Evolutionary conservation across 2,888 invertebrate genomes (phyloP).

Genomic region (Pristionchus mayeri): DNA sequence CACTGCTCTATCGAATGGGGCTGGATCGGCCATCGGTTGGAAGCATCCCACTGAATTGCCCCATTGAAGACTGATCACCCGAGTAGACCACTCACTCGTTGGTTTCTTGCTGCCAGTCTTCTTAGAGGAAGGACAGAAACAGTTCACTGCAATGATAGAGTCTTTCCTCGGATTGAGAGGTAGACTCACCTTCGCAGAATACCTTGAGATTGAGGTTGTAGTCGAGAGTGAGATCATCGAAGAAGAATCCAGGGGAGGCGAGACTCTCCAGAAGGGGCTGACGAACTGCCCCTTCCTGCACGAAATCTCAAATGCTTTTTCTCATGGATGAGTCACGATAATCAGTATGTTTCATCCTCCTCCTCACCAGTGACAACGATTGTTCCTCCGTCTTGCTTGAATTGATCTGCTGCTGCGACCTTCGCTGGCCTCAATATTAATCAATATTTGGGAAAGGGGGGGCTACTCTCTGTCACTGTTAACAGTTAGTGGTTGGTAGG

Average conservation of each 20-base stretch:
- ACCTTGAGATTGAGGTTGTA: slow-evolving; percentile 26
- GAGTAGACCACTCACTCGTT: not conserved
- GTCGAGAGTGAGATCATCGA: slow-evolving; percentile 34
- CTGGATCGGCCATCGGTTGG: not conserved
- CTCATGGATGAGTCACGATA: not conserved
- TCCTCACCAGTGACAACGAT: slow-evolving; percentile 3
- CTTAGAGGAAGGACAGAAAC: not conserved
- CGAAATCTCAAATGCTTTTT: not conserved
- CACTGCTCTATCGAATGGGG: slow-evolving; percentile 21
- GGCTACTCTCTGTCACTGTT: no score
- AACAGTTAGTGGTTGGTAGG: no score
- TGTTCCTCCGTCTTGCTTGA: slow-evolving; percentile 33
- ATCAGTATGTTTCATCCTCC: not conserved
- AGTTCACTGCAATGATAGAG: slow-evolving; percentile 2
- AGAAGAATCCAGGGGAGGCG: slow-evolving; percentile 21
- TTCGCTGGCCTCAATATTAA: not conserved
- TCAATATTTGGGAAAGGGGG: not conserved
- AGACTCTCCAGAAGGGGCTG: slow-evolving; percentile 5
- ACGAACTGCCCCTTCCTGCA: slow-evolving; percentile 11
- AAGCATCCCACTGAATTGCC: not conserved
- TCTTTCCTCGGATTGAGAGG: not conserved
- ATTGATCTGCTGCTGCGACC: slow-evolving; percentile 10
- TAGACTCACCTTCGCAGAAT: slow-evolving; percentile 6
- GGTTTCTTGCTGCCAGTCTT: not conserved
- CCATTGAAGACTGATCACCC: not conserved